phyloP scores from a whole-genome alignment of 1,140 invertebrate species.

The Cydia amplana region DNA sequence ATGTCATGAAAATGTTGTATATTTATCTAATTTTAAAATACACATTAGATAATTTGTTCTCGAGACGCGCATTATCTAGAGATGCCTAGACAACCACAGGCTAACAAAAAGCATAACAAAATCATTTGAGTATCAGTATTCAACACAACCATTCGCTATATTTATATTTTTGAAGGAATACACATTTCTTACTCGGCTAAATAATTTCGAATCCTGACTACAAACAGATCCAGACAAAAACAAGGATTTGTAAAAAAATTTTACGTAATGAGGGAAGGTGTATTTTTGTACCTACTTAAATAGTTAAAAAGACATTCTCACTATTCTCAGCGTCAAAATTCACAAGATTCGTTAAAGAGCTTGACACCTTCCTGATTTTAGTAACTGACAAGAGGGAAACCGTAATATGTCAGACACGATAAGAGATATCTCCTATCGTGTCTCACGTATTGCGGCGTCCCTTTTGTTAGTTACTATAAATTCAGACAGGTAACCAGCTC shows the following conservation, averaged over 20 bases:
- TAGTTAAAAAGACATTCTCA: too few relatives aligned
- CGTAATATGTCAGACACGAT: too few relatives aligned
- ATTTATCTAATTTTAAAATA: constrained; percentile 45
- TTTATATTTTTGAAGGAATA: constrained; percentile 19
- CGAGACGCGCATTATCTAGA: constrained; percentile 37
- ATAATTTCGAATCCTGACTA: constrained; percentile 18
- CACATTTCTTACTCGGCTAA: constrained; percentile 21
- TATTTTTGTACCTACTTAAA: neutral
- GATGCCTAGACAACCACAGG: constrained; percentile 5
- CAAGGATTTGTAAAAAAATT: neutral
- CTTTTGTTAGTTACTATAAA: too few relatives aligned
- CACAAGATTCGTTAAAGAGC: too few relatives aligned
- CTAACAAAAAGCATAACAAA: constrained; percentile 32
- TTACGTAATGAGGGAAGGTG: neutral
- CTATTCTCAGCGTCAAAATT: too few relatives aligned
- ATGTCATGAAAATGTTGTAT: constrained; percentile 49
- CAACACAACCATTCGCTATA: constrained; percentile 40
- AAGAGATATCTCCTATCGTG: too few relatives aligned
- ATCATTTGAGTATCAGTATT: constrained; percentile 23
- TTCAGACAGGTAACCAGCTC: too few relatives aligned
- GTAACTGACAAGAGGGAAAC: too few relatives aligned
- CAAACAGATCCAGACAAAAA: neutral
- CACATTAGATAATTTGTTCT: constrained; percentile 37
- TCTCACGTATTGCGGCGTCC: too few relatives aligned
- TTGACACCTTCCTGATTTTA: too few relatives aligned